Conservation (phyloP, 2,113 vertebrate species). For the Paralichthys olivaceus region DNA sequence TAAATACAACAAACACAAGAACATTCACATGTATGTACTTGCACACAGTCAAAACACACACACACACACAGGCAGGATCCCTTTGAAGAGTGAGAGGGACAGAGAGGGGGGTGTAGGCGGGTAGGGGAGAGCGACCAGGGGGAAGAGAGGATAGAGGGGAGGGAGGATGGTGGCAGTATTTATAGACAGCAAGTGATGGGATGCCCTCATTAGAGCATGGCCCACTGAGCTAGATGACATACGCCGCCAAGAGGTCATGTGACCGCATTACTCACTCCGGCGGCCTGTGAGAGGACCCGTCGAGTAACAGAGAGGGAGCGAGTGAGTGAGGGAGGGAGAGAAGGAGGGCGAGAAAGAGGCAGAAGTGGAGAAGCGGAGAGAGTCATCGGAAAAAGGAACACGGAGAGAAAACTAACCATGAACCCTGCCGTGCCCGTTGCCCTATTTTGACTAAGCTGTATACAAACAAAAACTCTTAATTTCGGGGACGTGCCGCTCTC, state of each 20-base stretch:
- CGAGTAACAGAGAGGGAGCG: slow-evolving; percentile 43
- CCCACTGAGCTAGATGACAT: slow-evolving; percentile 83
- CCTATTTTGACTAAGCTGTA: slow-evolving; percentile 62
- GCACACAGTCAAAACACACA: slow-evolving; percentile 21
- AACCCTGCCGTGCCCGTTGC: slow-evolving; percentile 45
- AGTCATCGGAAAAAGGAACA: slow-evolving; percentile 30
- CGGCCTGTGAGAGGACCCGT: slow-evolving; percentile 61
- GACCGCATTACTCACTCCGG: slow-evolving; percentile 78
- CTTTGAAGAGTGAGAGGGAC: slow-evolving; percentile 57
- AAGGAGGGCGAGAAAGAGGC: slow-evolving; percentile 3
- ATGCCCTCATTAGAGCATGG: slow-evolving; percentile 79
- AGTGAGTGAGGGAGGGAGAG: slow-evolving; percentile 26
- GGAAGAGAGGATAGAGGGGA: slow-evolving; percentile 28
- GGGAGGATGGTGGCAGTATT: slow-evolving; percentile 75
- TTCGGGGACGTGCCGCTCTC: slow-evolving; percentile 44
- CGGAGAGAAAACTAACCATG: slow-evolving; percentile 39
- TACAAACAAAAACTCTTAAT: slow-evolving; percentile 60
- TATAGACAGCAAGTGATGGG: slow-evolving; percentile 85
- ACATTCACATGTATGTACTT: slow-evolving; percentile 4
- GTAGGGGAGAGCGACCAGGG: slow-evolving; percentile 1
- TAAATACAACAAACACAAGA: slow-evolving; percentile 27
- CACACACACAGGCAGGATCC: slow-evolving; percentile 23
- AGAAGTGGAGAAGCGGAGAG: slow-evolving; percentile 31
- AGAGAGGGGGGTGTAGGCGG: not conserved
- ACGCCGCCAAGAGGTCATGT: slow-evolving; percentile 79